These are phyloP conservation scores for Aythya baeri DNA, from an alignment of 2,113 vertebrate genomes.

Conservation along the genomic window DNA sequence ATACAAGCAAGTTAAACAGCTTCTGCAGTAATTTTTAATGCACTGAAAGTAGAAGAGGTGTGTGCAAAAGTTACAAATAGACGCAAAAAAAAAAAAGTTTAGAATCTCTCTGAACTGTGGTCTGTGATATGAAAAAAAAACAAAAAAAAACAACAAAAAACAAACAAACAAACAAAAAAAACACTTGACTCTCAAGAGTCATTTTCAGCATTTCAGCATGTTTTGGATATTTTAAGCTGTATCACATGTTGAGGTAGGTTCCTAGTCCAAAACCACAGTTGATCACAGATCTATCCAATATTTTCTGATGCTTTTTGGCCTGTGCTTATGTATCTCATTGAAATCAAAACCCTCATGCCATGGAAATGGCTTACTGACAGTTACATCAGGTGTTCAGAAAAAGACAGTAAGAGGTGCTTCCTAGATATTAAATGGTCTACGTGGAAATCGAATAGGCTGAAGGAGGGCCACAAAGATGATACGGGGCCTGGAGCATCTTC, in stretches of 20 bases:
- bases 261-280: not conserved
- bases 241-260: not conserved
- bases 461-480: too few species aligned
- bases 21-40: not conserved
- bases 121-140: not conserved
- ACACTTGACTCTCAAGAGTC: not conserved
- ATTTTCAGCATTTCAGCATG: not conserved
- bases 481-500: not conserved
- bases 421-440: not conserved
- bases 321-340: not conserved
- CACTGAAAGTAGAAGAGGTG: not conserved
- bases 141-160: not conserved
- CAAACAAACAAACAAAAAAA: not conserved
- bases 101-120: not conserved
- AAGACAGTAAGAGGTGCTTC: not conserved
- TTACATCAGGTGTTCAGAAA: not conserved
- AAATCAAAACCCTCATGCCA: not conserved
- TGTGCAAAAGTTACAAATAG: not conserved
- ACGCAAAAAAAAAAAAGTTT: not conserved
- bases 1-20: slow-evolving; percentile 20
- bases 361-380: not conserved
- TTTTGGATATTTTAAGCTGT: not conserved
- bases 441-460: not conserved
- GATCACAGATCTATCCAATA: not conserved
- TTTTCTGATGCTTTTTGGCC: not conserved